Evolutionary conservation across 1,140 invertebrate species (phyloP).

Genomic region (Araneus ventricosus): DNA sequence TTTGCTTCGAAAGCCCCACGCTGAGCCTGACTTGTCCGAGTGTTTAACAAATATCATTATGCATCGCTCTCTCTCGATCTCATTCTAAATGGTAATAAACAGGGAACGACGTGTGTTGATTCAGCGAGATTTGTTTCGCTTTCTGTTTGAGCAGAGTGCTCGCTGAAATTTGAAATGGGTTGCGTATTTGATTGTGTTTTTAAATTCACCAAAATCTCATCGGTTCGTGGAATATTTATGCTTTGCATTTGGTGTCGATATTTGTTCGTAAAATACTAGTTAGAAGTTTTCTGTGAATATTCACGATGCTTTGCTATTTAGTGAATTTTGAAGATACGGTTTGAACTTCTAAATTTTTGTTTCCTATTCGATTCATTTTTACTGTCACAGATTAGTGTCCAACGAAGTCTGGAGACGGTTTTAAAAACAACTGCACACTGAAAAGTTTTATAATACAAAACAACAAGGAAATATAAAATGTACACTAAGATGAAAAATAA

Average conservation of each 20-base stretch:
- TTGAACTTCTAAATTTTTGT: too few relatives aligned
- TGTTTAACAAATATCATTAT: slow-evolving; percentile 19
- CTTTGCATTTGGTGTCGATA: not conserved
- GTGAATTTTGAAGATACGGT: not conserved
- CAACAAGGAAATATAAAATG: too few relatives aligned
- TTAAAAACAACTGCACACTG: too few relatives aligned
- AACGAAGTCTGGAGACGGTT: too few relatives aligned
- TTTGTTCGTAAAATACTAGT: not conserved
- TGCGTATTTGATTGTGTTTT: not conserved
- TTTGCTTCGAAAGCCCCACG: not conserved
- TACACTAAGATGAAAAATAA: too few relatives aligned
- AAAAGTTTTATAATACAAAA: too few relatives aligned
- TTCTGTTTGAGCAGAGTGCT: not conserved
- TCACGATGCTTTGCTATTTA: not conserved
- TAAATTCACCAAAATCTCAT: not conserved
- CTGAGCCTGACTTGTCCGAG: not conserved
- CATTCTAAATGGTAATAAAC: not conserved
- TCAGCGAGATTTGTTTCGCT: not conserved
- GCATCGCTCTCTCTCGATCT: not conserved
- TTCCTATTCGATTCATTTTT: too few relatives aligned
- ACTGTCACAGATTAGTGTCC: too few relatives aligned
- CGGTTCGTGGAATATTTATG: not conserved
- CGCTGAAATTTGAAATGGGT: not conserved
- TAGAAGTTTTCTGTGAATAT: not conserved
- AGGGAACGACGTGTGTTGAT: not conserved